phyloP scores from a whole-genome alignment of 2,888 invertebrate species.

The Ephialtes manifestator region DNA sequence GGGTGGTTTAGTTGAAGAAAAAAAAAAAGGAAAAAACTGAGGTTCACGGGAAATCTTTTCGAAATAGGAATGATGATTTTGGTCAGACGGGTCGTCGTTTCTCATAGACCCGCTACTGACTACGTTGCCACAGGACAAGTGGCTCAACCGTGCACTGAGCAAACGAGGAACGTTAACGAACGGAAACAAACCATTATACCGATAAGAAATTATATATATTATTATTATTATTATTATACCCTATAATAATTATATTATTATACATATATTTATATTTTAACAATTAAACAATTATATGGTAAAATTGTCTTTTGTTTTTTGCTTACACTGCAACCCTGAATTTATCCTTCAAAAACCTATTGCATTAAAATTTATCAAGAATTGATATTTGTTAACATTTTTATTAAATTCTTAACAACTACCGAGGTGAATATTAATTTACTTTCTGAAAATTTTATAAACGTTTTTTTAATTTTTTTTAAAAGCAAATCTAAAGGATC shows the following conservation, averaged over 20 bases:
- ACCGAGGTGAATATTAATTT: too few species aligned
- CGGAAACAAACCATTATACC: conserved; percentile 74
- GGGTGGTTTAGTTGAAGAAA: conserved; percentile 57
- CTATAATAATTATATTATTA: conserved; percentile 76
- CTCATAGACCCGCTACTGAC: conserved; percentile 17
- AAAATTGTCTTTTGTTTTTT: conserved; percentile 41
- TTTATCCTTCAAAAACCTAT: too few species aligned
- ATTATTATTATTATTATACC: conserved; percentile 76
- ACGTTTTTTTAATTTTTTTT: too few species aligned
- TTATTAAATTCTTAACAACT: too few species aligned
- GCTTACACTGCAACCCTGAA: too few species aligned
- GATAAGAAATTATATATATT: conserved; percentile 77
- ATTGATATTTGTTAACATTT: too few species aligned
- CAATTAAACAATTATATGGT: conserved; percentile 83
- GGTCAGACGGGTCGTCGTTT: conserved; percentile 30
- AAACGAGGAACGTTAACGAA: conserved; percentile 55
- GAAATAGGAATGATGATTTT: conserved; percentile 22
- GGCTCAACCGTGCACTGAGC: conserved; percentile 54
- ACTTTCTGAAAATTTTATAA: too few species aligned
- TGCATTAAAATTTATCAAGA: too few species aligned
- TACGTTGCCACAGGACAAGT: conserved; percentile 33
- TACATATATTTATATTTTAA: conserved; percentile 84
- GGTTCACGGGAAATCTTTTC: conserved; percentile 47
- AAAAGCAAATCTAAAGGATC: too few species aligned
- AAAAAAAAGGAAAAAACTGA: conserved; percentile 19